phyloP scores from a whole-genome alignment of 2,113 vertebrate species.

The Speoplatyrhinus poulsoni region DNA sequence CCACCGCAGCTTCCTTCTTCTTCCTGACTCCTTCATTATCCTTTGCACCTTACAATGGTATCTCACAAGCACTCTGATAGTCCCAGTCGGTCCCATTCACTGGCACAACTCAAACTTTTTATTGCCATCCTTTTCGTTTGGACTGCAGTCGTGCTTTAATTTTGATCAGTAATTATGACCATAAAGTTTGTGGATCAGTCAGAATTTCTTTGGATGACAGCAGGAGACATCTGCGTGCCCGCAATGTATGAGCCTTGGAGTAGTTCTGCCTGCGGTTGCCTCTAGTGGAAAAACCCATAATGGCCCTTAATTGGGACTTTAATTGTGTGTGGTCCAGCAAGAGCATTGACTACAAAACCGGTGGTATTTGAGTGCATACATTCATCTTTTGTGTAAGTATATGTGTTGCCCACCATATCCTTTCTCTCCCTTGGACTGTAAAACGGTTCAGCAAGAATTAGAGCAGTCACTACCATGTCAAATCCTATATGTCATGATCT shows the following conservation, averaged over 20 bases:
- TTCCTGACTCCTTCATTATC: neutral
- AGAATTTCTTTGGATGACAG: slow-evolving; percentile 72
- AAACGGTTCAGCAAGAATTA: slow-evolving; percentile 28
- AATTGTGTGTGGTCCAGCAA: slow-evolving; percentile 74
- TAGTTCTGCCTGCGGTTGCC: slow-evolving; percentile 64
- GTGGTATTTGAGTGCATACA: slow-evolving; percentile 75
- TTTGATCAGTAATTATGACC: slow-evolving; percentile 74
- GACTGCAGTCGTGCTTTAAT: slow-evolving; percentile 69
- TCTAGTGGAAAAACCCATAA: slow-evolving; percentile 75
- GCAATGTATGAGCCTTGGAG: slow-evolving; percentile 59
- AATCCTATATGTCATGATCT: slow-evolving; percentile 34
- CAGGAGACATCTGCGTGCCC: slow-evolving; percentile 72
- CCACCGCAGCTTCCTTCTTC: neutral
- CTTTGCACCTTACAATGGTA: slow-evolving; percentile 31
- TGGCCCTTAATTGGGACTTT: slow-evolving; percentile 77
- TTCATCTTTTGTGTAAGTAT: slow-evolving; percentile 68
- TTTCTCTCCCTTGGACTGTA: slow-evolving; percentile 48
- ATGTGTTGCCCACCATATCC: slow-evolving; percentile 58
- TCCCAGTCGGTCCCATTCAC: slow-evolving; percentile 57
- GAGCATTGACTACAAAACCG: slow-evolving; percentile 71
- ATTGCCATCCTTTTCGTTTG: slow-evolving; percentile 55
- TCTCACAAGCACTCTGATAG: slow-evolving; percentile 44
- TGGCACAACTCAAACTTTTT: slow-evolving; percentile 62
- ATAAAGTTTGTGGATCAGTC: slow-evolving; percentile 71
- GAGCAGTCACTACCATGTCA: slow-evolving; percentile 14